Percentiles rank a stretch among this genome's conserved stretches.
Evolutionary conservation across 2,113 vertebrate genomes (phyloP).

Genomic region (Eclectus roratus): DNA sequence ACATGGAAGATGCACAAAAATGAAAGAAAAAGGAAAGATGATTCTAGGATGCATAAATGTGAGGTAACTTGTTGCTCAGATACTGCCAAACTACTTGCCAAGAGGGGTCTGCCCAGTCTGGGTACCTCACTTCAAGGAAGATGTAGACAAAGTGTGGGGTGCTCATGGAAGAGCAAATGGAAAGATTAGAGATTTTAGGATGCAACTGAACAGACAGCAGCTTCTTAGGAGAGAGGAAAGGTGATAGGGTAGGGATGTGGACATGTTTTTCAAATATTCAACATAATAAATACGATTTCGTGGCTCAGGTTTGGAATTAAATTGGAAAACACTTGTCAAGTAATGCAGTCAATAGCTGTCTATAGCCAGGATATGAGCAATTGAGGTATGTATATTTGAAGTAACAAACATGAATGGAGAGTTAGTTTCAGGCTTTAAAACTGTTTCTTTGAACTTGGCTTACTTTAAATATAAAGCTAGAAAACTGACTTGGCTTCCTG

Average conservation of each 20-base stretch:
- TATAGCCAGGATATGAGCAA: not conserved
- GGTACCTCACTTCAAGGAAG: not conserved
- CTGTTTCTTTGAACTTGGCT: conserved; percentile 19
- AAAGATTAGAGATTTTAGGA: not conserved
- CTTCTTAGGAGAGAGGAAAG: not conserved
- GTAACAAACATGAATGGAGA: not conserved
- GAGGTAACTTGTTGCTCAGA: not conserved
- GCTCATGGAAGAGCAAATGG: not conserved
- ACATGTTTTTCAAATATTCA: not conserved
- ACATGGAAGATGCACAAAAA: not conserved
- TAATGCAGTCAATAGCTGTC: not conserved
- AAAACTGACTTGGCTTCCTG: conserved; percentile 17
- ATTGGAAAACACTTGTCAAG: not conserved
- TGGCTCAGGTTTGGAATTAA: not conserved
- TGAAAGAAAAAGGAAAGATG: not conserved
- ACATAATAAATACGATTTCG: not conserved
- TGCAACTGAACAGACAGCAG: not conserved
- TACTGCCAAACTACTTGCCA: not conserved
- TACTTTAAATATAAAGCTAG: not conserved
- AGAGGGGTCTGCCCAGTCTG: not conserved
- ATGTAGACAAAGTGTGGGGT: not conserved
- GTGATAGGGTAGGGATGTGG: not conserved
- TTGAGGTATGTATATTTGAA: not conserved
- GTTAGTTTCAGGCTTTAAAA: conserved; percentile 10
- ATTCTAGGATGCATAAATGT: not conserved